Evolutionary conservation across 2,888 invertebrate species (phyloP).

Genomic region (Drosophila multiciliata): DNA sequence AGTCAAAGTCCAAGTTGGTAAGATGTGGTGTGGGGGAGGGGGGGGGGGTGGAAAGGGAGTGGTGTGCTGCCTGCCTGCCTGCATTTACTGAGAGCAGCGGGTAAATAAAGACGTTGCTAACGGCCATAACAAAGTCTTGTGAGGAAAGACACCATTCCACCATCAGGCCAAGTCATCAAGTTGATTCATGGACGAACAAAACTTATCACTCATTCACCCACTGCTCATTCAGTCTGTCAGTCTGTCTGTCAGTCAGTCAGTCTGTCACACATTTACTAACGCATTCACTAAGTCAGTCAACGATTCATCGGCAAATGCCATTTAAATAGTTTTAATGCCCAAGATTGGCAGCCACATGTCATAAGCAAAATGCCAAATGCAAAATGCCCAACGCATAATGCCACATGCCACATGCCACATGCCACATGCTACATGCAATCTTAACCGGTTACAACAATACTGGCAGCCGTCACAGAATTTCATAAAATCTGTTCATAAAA

Average conservation of each 20-base stretch:
- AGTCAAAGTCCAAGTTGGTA: neutral
- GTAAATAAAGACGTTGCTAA: conserved; percentile 68
- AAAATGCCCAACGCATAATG: conserved; percentile 1
- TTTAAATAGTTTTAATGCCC: conserved; percentile 72
- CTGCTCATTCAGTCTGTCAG: neutral
- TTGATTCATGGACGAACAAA: conserved; percentile 58
- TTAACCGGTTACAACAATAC: neutral
- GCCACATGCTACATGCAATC: conserved; percentile 2
- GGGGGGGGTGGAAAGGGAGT: no score
- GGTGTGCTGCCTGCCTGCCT: no score
- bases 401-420: conserved; percentile 2
- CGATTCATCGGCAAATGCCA: conserved; percentile 40
- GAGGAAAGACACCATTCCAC: conserved; percentile 32
- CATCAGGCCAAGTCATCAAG: conserved; percentile 52
- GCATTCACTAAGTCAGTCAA: conserved; percentile 28
- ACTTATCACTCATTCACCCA: conserved; percentile 8
- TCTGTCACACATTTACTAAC: conserved; percentile 41
- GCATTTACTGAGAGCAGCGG: conserved; percentile 9
- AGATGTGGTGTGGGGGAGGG: neutral
- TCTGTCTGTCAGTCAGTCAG: neutral
- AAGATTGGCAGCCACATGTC: conserved; percentile 37
- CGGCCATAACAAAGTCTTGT: conserved; percentile 67
- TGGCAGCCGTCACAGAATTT: neutral
- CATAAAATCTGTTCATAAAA: neutral
- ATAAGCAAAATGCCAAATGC: conserved; percentile 12